Percentiles rank a stretch among this genome's conserved stretches.
phyloP scores from a whole-genome alignment of 2,113 vertebrate species.

The Myotis lucifugus region DNA sequence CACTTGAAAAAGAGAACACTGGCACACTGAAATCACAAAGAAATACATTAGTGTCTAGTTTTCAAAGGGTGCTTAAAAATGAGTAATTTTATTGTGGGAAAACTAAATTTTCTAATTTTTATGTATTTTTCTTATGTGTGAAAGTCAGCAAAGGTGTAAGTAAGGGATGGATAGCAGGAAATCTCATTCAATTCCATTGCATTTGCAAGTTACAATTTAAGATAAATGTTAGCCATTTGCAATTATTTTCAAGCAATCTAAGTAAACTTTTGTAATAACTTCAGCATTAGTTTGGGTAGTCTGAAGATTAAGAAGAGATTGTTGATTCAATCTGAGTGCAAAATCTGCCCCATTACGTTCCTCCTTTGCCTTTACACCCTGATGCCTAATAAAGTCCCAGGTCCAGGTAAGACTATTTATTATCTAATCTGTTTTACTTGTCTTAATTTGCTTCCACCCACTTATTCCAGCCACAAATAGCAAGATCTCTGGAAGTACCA shows the following conservation, averaged over 20 bases:
- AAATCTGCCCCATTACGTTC: neutral
- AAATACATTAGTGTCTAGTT: neutral
- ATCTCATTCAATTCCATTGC: neutral
- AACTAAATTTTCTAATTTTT: neutral
- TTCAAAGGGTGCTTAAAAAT: neutral
- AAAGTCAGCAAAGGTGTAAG: neutral
- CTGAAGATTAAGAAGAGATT: neutral
- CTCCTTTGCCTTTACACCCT: neutral
- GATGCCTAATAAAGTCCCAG: neutral
- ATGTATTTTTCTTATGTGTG: neutral
- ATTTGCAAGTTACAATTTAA: neutral
- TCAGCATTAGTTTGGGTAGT: neutral
- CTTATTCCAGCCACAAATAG: neutral
- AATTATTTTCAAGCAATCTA: slow-evolving; percentile 9
- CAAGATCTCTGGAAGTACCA: neutral
- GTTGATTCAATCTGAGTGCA: neutral
- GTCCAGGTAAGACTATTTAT: neutral
- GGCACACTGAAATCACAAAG: neutral
- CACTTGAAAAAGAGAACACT: neutral
- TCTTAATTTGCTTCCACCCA: neutral
- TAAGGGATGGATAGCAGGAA: neutral
- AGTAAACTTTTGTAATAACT: neutral
- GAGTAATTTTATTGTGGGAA: neutral
- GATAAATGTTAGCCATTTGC: neutral
- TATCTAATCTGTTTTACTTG: neutral